Base-by-base conservation (phyloP, 2,797 vertebrate genomes). In the Monodelphis domestica region DNA sequence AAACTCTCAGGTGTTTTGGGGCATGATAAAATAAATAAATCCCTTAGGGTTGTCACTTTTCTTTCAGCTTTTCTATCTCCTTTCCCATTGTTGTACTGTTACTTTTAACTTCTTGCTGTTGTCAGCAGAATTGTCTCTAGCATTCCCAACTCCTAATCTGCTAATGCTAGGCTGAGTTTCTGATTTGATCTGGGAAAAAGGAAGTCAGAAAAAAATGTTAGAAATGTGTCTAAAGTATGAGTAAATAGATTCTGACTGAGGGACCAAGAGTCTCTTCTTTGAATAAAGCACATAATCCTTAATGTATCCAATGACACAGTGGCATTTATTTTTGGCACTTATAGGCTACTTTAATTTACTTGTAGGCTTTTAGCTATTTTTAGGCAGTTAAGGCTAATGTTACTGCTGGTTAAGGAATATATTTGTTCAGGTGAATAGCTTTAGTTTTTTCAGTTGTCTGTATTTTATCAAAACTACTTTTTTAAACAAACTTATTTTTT, bases 391-490 rank as follows among this genome's bases (percentile, higher is more conserved):
- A 10, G 45, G 70, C 54, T 70, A 55, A n/a, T n/a, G 1, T 10
- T 84, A 45, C 51, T 84, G 45, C 38, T 1, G 6, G 45, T 93
- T 87, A 89, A 54, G 54, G 17, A 55, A 11, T n/a, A 0, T 10
- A 30, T 89, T 94, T 70, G 45, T 91, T 57, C 24, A 63, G 29
- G 95, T 38, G 87, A 63, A 92, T 38, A 57, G 7, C 2, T 59
- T 21, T 45, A 93, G 70, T 24, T 94, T 50, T 56, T n/a, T n/a
- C n/a, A 14, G 89, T 54, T 92, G 59, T 12, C 87, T 88, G 50
- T 57, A 53, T 38, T 93, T 88, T 90, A 53, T 54, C 84, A 24
- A 93, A 92, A 91, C 45, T 51, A 6, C 84, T 91, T 92, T 88
- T 91, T 63, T n/a, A n/a, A n/a, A 93, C 55, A 89, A 57, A 59